Evolutionary conservation across 2,113 vertebrate genomes (phyloP).

Genomic region (Camelus bactrianus): DNA sequence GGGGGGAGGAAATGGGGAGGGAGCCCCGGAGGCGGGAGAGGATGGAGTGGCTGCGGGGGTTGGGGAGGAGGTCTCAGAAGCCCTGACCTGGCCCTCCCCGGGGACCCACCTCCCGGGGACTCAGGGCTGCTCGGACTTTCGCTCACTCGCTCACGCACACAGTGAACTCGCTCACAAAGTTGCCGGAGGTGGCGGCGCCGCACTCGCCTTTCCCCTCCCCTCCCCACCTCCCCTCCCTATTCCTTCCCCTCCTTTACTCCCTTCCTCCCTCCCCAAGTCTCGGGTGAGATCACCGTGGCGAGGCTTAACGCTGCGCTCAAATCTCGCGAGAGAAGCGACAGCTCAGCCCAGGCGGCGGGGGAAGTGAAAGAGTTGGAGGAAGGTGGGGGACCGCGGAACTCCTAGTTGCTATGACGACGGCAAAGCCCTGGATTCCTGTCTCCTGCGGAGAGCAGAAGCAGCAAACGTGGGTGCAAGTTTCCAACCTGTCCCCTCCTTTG

Average conservation of each 20-base stretch:
- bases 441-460: slow-evolving; percentile 26
- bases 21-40: slow-evolving; percentile 9
- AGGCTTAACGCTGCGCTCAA: neutral
- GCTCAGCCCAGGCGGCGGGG: neutral
- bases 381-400: slow-evolving; percentile 34
- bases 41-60: neutral
- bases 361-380: slow-evolving; percentile 23
- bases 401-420: slow-evolving; percentile 78
- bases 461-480: slow-evolving; percentile 66
- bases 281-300: slow-evolving; percentile 85
- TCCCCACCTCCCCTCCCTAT: slow-evolving; percentile 9
- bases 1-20: neutral
- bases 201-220: slow-evolving; percentile 61
- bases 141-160: slow-evolving; percentile 63
- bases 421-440: slow-evolving; percentile 71
- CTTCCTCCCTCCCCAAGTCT: slow-evolving; percentile 62
- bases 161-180: slow-evolving; percentile 87
- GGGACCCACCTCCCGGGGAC: slow-evolving; percentile 44
- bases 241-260: neutral
- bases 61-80: neutral
- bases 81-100: slow-evolving; percentile 60
- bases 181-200: slow-evolving; percentile 73
- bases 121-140: slow-evolving; percentile 64
- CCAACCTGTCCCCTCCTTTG: slow-evolving; percentile 10
- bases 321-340: slow-evolving; percentile 76